Evolutionary conservation across 2,113 vertebrate genomes (phyloP).

Genomic region (Caloenas nicobarica): DNA sequence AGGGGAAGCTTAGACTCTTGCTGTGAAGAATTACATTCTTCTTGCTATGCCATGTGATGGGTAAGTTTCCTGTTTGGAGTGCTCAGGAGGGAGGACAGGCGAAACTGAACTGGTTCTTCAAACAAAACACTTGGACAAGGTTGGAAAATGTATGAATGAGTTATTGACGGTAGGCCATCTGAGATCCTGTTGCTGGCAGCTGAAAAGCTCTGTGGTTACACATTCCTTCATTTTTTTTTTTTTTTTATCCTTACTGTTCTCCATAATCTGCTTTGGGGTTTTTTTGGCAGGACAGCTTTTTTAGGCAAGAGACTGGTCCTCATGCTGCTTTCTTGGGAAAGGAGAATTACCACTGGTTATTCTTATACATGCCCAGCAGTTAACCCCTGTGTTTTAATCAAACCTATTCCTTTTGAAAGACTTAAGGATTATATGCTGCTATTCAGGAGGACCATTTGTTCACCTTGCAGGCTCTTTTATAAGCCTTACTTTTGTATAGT

Average conservation of each 20-base stretch:
- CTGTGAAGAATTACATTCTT: background rate
- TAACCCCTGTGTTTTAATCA: background rate
- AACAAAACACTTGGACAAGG: fast-evolving
- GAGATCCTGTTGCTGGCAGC: background rate
- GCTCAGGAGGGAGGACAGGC: background rate
- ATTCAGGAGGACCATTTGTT: background rate
- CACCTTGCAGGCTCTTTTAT: background rate
- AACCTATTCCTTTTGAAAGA: background rate
- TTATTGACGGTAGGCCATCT: background rate
- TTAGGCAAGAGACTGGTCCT: background rate
- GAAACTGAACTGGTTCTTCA: background rate
- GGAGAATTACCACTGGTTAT: background rate
- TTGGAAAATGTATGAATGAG: background rate
- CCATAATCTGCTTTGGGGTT: background rate
- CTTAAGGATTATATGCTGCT: background rate
- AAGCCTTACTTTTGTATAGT: background rate
- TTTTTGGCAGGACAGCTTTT: background rate
- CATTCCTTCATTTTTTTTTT: background rate
- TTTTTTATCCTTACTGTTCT: background rate
- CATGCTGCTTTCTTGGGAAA: background rate
- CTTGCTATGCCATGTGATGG: background rate
- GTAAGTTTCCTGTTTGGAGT: background rate
- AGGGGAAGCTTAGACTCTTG: background rate
- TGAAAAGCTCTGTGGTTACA: background rate
- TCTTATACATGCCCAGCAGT: background rate